Evolutionary conservation across 2,113 vertebrate species (phyloP), one percentile per base, ranked within the genome.

Genomic region (Dromas ardeola): DNA sequence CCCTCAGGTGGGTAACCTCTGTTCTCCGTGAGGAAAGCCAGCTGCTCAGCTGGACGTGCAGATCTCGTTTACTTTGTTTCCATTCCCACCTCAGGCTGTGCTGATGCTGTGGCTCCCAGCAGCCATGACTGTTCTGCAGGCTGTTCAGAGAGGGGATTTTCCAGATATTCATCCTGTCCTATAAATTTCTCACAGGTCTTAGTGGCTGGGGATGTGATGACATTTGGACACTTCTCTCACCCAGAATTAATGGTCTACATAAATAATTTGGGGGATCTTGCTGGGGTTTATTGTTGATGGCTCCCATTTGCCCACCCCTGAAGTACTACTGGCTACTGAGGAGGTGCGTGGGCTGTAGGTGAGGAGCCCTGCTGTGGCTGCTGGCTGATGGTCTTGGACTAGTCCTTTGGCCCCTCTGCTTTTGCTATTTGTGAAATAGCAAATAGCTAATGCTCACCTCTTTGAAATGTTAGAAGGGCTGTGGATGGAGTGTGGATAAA

Each of bases 91-190:
- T 3, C 5, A 32, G 43, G 58, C 73, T 72, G 26, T 43, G 58
- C 73, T 42, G 23, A 6, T 6, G 43, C 49, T 55, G 13, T 40
- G 17, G 40, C 25, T 70, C 20, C 56, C 36, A 16, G 6, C 32
- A 38, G 42, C 0, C 8, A 3, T 32, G 32, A 23, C 15, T 14
- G 14, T 55, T 63, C 26, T 18, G 27, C 0, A 1, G 43, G 50
- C 36, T 2, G 3, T 30, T 49, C 8, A 2, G 25, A 32, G 50
- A 34, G 50, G 22, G 9, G 36, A 10, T 73, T 59, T 13, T 66
- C 22, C 30, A 8, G 23, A 55, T 49, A 42, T 11, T 80, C 38
- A 26, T 65, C 32, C 34, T 83, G 65, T 32, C 26, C 50, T 36
- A 3, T 15, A 6, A 34, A 34, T 19, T 38, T 45, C 42, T 58